Percentiles rank a stretch among this genome's conserved stretches.
Conservation (phyloP, 2,113 vertebrate species). For the Kobus ellipsiprymnus region DNA sequence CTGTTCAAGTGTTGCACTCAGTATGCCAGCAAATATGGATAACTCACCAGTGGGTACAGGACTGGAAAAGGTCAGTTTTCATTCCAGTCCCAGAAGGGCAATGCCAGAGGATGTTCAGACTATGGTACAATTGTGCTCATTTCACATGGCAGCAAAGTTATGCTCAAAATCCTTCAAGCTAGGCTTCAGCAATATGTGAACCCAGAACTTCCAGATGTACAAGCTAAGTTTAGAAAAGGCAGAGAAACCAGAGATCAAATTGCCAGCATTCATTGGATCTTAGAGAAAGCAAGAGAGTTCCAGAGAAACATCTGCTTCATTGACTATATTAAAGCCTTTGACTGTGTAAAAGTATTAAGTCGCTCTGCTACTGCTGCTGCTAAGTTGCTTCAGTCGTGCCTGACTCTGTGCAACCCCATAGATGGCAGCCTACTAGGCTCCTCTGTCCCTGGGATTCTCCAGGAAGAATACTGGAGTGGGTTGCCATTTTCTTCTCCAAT, state of each 20-base stretch:
- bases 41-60: neutral
- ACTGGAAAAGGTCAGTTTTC: neutral
- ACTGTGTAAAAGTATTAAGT: neutral
- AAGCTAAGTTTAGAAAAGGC: neutral
- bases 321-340: neutral
- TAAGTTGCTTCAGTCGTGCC: neutral
- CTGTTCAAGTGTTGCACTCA: neutral
- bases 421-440: too few species aligned
- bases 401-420: too few species aligned
- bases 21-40: neutral
- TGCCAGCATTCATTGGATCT: neutral
- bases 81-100: neutral
- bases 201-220: neutral
- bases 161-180: neutral
- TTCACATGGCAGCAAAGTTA: neutral
- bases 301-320: neutral
- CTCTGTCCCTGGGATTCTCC: too few species aligned
- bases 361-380: neutral
- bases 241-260: neutral
- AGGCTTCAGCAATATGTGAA: neutral
- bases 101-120: neutral
- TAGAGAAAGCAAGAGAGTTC: neutral
- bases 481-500: too few species aligned
- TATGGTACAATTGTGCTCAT: neutral
- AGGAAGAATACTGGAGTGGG: too few species aligned